These are phyloP conservation scores for Molanna angustata DNA, from an alignment of 2,888 invertebrate species.

Conservation along the genomic window DNA sequence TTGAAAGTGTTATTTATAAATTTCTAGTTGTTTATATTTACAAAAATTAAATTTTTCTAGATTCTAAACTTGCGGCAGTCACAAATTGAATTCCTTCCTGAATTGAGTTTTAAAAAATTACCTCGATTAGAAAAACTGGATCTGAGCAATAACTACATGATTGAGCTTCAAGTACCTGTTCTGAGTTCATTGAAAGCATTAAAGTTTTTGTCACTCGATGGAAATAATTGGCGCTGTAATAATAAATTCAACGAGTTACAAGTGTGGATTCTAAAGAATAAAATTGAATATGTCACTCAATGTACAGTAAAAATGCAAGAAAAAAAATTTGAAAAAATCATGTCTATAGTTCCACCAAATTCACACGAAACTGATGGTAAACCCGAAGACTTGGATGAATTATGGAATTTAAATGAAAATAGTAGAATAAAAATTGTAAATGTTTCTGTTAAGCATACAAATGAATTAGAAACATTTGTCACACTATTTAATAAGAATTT, in stretches of 20 bases:
- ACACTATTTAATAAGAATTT: conserved; percentile 48
- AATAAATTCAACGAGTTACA: conserved; percentile 45
- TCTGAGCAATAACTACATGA: conserved; percentile 60
- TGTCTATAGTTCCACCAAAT: conserved; percentile 36
- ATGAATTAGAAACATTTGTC: conserved; percentile 38
- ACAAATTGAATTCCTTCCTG: conserved; percentile 55
- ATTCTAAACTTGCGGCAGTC: conserved; percentile 59
- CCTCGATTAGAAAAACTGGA: conserved; percentile 58
- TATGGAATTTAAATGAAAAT: conserved; percentile 49
- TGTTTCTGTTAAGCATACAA: background rate
- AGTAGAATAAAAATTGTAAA: too few relatives aligned
- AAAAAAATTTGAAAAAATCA: conserved; percentile 59
- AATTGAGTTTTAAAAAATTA: conserved; percentile 51
- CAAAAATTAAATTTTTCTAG: conserved; percentile 41
- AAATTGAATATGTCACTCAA: conserved; percentile 49
- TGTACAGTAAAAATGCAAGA: conserved; percentile 39
- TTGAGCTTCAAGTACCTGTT: conserved; percentile 49
- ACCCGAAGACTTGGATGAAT: conserved; percentile 42
- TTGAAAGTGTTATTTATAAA: too few relatives aligned
- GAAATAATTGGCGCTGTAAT: conserved; percentile 59
- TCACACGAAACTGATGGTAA: conserved; percentile 40
- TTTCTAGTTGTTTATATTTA: background rate
- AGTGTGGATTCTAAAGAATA: conserved; percentile 44
- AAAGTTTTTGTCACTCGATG: conserved; percentile 51
- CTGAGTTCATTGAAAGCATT: conserved; percentile 51